These are phyloP conservation scores for Chionodraco myersi DNA, from an alignment of 2,113 vertebrate species.

Conservation along the genomic window DNA sequence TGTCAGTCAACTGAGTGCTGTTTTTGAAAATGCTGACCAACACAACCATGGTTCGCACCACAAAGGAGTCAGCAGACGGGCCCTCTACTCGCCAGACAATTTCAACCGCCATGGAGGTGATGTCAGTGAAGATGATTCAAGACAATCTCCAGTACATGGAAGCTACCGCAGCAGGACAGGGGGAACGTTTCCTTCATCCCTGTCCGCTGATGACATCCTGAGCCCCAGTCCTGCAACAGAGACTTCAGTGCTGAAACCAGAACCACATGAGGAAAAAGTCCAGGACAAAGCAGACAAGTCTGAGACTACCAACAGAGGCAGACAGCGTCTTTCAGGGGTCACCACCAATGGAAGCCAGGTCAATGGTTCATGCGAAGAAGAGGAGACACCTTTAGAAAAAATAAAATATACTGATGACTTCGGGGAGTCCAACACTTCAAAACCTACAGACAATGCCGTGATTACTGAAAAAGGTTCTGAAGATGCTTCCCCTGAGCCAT, in stretches of 20 bases:
- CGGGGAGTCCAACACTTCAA: conserved; percentile 50
- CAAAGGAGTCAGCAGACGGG: conserved; percentile 82
- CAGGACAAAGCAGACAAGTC: conserved; percentile 47
- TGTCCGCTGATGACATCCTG: conserved; percentile 83
- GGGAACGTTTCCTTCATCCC: conserved; percentile 78
- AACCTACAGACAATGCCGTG: conserved; percentile 51
- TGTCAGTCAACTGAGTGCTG: conserved; percentile 96
- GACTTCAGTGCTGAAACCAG: conserved; percentile 39
- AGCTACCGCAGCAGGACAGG: conserved; percentile 65
- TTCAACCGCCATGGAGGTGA: conserved; percentile 77
- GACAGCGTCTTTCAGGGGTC: conserved; percentile 26
- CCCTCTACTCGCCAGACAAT: conserved; percentile 85
- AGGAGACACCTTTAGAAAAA: conserved; percentile 62
- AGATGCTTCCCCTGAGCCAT: conserved; percentile 44
- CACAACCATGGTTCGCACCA: conserved; percentile 65
- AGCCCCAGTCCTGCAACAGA: conserved; percentile 76
- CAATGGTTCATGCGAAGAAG: conserved; percentile 76
- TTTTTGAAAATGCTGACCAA: conserved; percentile 92
- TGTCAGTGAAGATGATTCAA: conserved; percentile 83
- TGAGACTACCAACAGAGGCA: conserved; percentile 3
- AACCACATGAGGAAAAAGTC: conserved; percentile 34
- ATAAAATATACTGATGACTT: conserved; percentile 51
- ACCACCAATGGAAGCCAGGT: conserved; percentile 62
- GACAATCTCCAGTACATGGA: conserved; percentile 80
- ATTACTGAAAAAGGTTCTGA: conserved; percentile 48